These are phyloP conservation scores for Chondrilla cf. caribensis DNA, from an alignment of 37 sponge, comb jelly and placozoan species.

Conservation along the genomic window DNA sequence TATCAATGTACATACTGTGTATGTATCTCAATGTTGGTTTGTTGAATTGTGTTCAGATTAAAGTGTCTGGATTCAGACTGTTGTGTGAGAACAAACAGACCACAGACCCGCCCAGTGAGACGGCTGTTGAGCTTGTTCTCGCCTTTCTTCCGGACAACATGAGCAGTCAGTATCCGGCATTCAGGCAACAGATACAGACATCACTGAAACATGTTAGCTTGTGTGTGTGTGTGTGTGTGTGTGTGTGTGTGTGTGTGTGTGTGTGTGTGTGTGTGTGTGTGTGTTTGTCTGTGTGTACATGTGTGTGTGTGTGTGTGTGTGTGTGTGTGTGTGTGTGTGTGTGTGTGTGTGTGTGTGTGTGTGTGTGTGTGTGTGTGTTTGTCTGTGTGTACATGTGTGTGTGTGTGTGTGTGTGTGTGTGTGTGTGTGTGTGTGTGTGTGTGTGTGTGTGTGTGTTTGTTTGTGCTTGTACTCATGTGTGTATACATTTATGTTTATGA, in stretches of 20 bases:
- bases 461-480: too few species aligned
- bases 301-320: conserved; percentile 30
- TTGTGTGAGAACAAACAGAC: conserved; percentile 65
- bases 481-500: too few species aligned
- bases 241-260: not conserved
- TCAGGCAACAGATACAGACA: conserved; percentile 47
- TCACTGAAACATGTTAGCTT: conserved; percentile 57
- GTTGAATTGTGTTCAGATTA: conserved; percentile 32
- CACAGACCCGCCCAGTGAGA: conserved; percentile 39
- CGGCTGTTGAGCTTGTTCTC: conserved; percentile 34
- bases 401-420: too few species aligned
- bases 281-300: conserved; percentile 25
- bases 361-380: not conserved
- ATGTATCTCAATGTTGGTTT: not conserved
- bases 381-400: too few species aligned
- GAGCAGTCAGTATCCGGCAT: conserved; percentile 60
- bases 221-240: not conserved
- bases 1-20: too few species aligned
- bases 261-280: conserved; percentile 24
- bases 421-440: too few species aligned
- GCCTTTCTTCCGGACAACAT: conserved; percentile 48
- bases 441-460: too few species aligned
- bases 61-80: conserved; percentile 47
- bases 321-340: conserved; percentile 27
- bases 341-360: conserved; percentile 9